phyloP scores from a whole-genome alignment of 92 coral and sea anemone genomes.

The Palythoa caribaeorum region DNA sequence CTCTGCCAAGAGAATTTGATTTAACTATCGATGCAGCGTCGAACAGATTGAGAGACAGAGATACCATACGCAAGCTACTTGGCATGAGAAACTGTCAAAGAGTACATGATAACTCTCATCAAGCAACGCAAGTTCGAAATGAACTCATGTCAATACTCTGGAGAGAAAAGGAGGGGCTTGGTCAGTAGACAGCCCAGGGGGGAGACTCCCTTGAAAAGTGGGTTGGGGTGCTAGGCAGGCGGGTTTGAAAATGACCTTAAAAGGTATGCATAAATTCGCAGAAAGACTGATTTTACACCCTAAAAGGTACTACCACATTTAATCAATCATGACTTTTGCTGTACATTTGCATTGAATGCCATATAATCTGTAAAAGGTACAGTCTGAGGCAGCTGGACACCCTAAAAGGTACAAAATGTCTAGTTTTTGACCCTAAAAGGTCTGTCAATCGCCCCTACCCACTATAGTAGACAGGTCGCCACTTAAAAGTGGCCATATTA shows the following conservation, averaged over 20 bases:
- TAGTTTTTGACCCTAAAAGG: no score
- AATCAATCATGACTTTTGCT: neutral
- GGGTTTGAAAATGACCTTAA: neutral
- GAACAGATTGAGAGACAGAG: conserved; percentile 41
- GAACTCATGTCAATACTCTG: conserved; percentile 42
- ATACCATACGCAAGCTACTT: conserved; percentile 43
- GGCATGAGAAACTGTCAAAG: conserved; percentile 56
- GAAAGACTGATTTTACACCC: neutral
- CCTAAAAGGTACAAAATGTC: neutral
- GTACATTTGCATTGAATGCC: neutral
- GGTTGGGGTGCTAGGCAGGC: neutral
- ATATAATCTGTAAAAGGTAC: neutral
- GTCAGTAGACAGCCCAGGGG: neutral
- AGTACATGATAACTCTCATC: conserved; percentile 50
- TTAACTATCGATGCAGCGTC: conserved; percentile 39
- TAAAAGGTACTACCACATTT: neutral
- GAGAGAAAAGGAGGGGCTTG: conserved; percentile 42
- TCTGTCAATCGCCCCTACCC: neutral
- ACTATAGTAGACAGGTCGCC: neutral
- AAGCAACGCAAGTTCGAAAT: conserved; percentile 46
- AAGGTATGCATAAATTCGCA: neutral
- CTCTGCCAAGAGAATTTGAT: conserved; percentile 42
- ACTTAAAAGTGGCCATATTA: conserved; percentile 18
- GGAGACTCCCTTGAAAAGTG: neutral
- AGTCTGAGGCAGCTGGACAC: neutral